Evolutionary conservation across 92 coral and sea anemone genomes (phyloP).

Genomic region (Nematostella vectensis): DNA sequence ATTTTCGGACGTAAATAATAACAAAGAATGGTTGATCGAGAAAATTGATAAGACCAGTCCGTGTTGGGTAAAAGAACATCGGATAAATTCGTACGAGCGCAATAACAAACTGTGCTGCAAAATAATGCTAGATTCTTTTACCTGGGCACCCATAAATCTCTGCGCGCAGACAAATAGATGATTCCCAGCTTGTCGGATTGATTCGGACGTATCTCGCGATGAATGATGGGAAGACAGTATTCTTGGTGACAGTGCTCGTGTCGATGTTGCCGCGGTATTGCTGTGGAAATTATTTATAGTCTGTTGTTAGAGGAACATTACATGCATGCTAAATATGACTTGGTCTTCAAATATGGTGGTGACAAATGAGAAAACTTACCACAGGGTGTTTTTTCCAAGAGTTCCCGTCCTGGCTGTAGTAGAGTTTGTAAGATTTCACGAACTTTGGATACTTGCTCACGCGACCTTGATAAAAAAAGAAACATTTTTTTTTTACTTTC

Average conservation of each 20-base stretch:
- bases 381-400: conserved; percentile 20
- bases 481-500: too few relatives aligned
- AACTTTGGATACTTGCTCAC: conserved; percentile 37
- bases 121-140: conserved; percentile 2
- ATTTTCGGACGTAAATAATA: too few relatives aligned
- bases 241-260: conserved; percentile 38
- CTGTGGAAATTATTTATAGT: conserved; percentile 4
- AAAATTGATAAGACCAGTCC: too few relatives aligned
- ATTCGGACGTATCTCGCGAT: conserved; percentile 45
- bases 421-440: conserved; percentile 25
- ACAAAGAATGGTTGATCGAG: too few relatives aligned
- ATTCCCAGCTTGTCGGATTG: conserved; percentile 33
- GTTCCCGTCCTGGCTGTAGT: conserved; percentile 43
- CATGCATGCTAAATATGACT: too few relatives aligned
- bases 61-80: too few relatives aligned
- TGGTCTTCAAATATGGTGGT: not conserved
- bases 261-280: conserved; percentile 34
- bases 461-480: conserved; percentile 26
- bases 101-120: too few relatives aligned
- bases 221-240: conserved; percentile 23
- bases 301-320: not conserved
- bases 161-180: conserved; percentile 35
- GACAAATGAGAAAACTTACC: too few relatives aligned
- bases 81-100: too few relatives aligned
- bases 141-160: conserved; percentile 61